Evolutionary conservation across 53 echinoderm and acorn worm species (phyloP).

Genomic region (Temnopleurus reevesii): DNA sequence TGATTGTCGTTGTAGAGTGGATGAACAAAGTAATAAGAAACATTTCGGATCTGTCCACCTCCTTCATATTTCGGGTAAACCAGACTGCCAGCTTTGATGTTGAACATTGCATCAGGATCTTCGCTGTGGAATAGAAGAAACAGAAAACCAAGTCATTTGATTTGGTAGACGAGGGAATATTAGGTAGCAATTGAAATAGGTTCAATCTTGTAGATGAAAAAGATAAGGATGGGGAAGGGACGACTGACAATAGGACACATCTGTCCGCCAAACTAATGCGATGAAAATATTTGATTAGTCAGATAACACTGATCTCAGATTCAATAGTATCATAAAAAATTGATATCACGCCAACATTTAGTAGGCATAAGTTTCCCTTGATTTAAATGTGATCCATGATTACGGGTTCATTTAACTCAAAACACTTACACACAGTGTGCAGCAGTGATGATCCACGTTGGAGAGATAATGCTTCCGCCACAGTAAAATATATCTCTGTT

Average conservation of each 20-base stretch:
- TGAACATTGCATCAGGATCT: background rate
- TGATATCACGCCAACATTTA: no score
- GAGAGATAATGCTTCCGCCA: conserved; percentile 29
- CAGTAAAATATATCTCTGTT: background rate
- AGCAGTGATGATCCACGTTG: conserved; percentile 47
- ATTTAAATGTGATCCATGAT: no score
- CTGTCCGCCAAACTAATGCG: background rate
- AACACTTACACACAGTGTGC: conserved; percentile 47
- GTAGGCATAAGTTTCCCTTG: no score
- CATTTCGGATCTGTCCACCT: background rate
- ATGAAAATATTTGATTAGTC: background rate
- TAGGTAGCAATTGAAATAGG: no score
- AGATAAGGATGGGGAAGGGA: no score
- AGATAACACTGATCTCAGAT: no score
- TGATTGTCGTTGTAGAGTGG: conserved; percentile 27
- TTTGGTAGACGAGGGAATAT: background rate
- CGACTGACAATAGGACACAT: background rate
- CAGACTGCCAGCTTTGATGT: conserved; percentile 1
- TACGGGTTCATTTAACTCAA: background rate
- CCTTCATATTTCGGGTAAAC: background rate
- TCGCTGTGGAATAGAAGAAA: background rate
- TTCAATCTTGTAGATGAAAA: no score
- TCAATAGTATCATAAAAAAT: no score
- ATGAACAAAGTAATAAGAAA: background rate
- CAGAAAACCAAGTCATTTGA: background rate